A percentile compares a stretch with the other conserved stretches of the same genome.
Conservation (phyloP, 92 coral and sea anemone genomes). For the Scolanthus callimorphus region DNA sequence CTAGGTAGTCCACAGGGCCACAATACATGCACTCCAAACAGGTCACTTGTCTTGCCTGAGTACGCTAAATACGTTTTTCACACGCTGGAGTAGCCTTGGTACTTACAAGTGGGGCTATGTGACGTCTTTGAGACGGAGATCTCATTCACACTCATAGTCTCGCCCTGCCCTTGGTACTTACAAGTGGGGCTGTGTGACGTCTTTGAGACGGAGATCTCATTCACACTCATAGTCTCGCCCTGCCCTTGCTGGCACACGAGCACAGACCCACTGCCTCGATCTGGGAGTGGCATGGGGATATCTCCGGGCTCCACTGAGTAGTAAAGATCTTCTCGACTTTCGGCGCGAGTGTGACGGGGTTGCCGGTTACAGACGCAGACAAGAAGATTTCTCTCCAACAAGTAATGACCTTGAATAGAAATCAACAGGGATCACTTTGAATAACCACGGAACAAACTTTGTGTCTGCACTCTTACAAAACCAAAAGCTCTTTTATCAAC, state of each 20-base stretch:
- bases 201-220: slow-evolving; percentile 43
- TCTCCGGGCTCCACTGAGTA: neutral
- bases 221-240: slow-evolving; percentile 41
- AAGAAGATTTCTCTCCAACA: slow-evolving; percentile 56
- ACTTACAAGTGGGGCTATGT: neutral
- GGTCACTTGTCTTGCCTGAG: too few species aligned
- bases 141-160: slow-evolving; percentile 43
- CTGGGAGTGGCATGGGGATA: neutral
- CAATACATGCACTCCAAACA: too few species aligned
- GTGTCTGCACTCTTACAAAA: too few species aligned
- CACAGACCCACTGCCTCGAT: slow-evolving; percentile 48
- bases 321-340: neutral
- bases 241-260: slow-evolving; percentile 15
- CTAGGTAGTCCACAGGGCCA: too few species aligned
- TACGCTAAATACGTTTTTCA: too few species aligned
- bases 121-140: slow-evolving; percentile 37
- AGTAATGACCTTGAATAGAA: slow-evolving; percentile 60
- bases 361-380: slow-evolving; percentile 44
- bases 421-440: too few species aligned
- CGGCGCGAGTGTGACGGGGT: neutral
- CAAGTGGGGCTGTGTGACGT: neutral
- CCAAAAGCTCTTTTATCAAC: too few species aligned
- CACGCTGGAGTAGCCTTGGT: neutral
- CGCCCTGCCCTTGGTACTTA: slow-evolving; percentile 6
- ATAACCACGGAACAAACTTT: too few species aligned